These are phyloP conservation scores for Petrocephalus schoutedeni DNA, from an alignment of 2,797 vertebrate species.

Conservation along the genomic window DNA sequence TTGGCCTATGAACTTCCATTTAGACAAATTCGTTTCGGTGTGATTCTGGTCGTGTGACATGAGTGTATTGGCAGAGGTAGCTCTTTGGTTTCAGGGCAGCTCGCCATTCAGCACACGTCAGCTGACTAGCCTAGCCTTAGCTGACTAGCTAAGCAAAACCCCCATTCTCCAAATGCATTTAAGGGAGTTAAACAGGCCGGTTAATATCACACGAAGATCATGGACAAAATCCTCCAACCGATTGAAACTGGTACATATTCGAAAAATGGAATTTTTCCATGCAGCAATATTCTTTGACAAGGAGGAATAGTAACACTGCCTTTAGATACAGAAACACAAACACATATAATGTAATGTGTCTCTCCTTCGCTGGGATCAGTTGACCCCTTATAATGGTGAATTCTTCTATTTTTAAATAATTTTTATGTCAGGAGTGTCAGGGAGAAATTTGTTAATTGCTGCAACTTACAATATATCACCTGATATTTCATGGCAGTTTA, in stretches of 20 bases:
- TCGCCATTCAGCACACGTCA: background rate
- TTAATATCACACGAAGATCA: background rate
- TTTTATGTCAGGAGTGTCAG: background rate
- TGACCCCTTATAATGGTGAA: background rate
- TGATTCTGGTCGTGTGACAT: background rate
- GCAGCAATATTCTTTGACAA: background rate
- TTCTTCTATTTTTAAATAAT: background rate
- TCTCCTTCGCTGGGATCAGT: background rate
- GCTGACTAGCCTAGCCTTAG: background rate
- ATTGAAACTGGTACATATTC: background rate
- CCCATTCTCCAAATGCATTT: background rate
- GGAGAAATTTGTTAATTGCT: background rate
- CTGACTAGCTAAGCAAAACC: background rate
- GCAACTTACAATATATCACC: background rate
- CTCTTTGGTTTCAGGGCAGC: background rate
- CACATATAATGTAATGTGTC: background rate
- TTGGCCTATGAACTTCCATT: background rate
- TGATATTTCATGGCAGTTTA: background rate
- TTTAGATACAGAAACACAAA: background rate
- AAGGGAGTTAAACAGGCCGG: background rate
- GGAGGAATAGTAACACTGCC: background rate
- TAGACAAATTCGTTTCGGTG: background rate
- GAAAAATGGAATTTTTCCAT: background rate
- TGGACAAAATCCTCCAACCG: background rate
- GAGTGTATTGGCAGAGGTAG: background rate